Base-by-base conservation (phyloP, 2,888 invertebrate species). In the Prenolepis imparis region DNA sequence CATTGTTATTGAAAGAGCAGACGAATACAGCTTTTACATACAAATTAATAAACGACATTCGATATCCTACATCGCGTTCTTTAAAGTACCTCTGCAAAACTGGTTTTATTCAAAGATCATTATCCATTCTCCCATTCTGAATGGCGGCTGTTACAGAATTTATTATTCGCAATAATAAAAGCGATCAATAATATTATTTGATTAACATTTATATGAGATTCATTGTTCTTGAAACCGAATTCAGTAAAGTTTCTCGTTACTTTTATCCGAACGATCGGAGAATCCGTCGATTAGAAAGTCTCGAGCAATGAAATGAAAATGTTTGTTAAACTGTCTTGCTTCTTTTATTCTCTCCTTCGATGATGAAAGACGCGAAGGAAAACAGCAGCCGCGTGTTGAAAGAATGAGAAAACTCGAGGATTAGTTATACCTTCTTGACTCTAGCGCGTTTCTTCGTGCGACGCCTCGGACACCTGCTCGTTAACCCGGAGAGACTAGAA, bases 381-480 rank as follows among this genome's bases (percentile, higher is more conserved):
- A 78, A 70, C 59, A 44, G 44, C 44, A 66, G 41, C 6, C 59
- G 36, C 32, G 28, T 36, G 73, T 32, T 59, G 75, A 77, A 81
- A 81, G 32, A 18, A 75, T 52, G 75, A 21, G 63, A 64, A 80
- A 74, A 55, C 63, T 73, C 28, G 81, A 55, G 82, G 72, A 75
- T 83, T 73, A 83, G 82, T 80, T 80, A 52, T 52, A 70, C 78
- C 18, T 82, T 61, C 78, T 82, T 70, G 75, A 80, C 84, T 85
- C 86, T 70, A n/a, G 59, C 87, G 90, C 87, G 89, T 90, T 89
- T 89, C 87, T 90, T 86, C 86, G 84, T 86, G 82, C 86, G 64
- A 70, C 21, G 74, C 66, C 74, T 80, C 24, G 74, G 89, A 87
- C 89, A 89, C 84, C 89, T 87, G 90, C 90, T 91, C 89, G 90